Evolutionary conservation across 92 coral and sea anemone species (phyloP), one percentile per base, ranked within the genome.

Genomic region (Hydrozoanthus gracilis): DNA sequence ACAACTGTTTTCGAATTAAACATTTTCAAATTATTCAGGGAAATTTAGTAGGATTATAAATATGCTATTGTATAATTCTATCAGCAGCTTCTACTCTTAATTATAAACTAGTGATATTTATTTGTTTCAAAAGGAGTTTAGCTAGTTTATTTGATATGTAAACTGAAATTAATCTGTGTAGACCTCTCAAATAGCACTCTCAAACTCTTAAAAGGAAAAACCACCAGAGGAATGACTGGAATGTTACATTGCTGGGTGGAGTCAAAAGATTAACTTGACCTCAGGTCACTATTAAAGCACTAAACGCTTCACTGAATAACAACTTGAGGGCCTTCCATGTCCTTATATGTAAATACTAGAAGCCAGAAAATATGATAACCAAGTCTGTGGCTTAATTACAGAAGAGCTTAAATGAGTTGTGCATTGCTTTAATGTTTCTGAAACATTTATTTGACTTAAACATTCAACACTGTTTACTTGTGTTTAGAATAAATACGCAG

Each of bases 271-370:
- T 79, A 44, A 15, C 84, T 44, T 79, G 84, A 79, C 84, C 84
- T 14, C 8, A 56, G 85, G 85, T 80, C 73, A 80, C 35, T 2
- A 51, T 10, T 27, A 65, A 80, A 80, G 73, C 48, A 56, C 5
- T 17, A 16, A 5, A 65, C n/a, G 71, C 85, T 80, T 47, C 85
- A 80, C 44, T 80, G 85, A 47, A 65, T 4, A 64, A 8, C 46
- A 80, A 80, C 47, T 51, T 64, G 49, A 65, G 60, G 39, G 49
- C 73, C 45, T 80, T 80, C 74, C 73, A 65, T 80, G 85, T 74
- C 85, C 85, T 64, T 80, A 80, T 80, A 64, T 64, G 85, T 80
- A 65, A 80, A 65, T 79, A 16, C 52, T 62, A 66, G 27, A 4
- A 73, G 27, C 55, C 8, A 18, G 27, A 47, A 79, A 79, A 35